Percentiles rank a stretch among this genome's conserved stretches.
These are phyloP conservation scores for Danio albolineatus DNA, from an alignment of 2,797 vertebrate species.

Conservation along the genomic window DNA sequence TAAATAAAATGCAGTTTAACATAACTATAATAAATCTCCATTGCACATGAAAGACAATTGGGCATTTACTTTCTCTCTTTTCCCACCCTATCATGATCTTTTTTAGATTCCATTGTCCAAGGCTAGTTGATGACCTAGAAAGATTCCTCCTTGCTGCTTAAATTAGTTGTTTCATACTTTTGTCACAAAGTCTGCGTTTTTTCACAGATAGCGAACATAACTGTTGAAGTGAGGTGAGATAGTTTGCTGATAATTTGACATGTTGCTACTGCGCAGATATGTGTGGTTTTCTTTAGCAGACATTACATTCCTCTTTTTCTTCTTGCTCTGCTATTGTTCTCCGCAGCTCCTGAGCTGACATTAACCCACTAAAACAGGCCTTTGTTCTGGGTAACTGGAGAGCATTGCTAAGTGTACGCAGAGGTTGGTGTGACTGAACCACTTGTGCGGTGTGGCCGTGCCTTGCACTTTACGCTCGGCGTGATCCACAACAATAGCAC, in stretches of 20 bases:
- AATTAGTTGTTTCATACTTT: constrained; percentile 73
- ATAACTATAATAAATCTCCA: neutral
- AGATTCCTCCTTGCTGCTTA: constrained; percentile 71
- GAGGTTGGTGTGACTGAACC: constrained; percentile 76
- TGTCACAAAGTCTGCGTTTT: constrained; percentile 73
- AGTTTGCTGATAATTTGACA: constrained; percentile 77
- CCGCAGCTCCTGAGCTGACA: constrained; percentile 75
- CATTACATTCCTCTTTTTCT: constrained; percentile 72
- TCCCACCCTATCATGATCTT: constrained; percentile 22
- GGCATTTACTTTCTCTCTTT: constrained; percentile 3
- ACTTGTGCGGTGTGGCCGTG: constrained; percentile 75
- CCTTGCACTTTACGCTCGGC: constrained; percentile 72
- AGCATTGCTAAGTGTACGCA: constrained; percentile 76
- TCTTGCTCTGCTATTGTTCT: constrained; percentile 65
- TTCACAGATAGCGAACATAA: constrained; percentile 79
- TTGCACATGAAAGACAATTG: neutral
- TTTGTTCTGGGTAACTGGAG: constrained; percentile 81
- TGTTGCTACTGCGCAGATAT: constrained; percentile 63
- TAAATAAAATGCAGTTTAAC: no score
- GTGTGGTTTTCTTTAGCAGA: constrained; percentile 71
- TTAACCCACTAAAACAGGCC: constrained; percentile 79
- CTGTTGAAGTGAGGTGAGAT: constrained; percentile 76
- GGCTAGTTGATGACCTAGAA: constrained; percentile 73
- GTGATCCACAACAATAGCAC: constrained; percentile 60
- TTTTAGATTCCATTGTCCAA: constrained; percentile 71